Evolutionary conservation across 2,888 invertebrate species (phyloP), one percentile per base, ranked within the genome.

Genomic region (Tetanocera ferruginea): DNA sequence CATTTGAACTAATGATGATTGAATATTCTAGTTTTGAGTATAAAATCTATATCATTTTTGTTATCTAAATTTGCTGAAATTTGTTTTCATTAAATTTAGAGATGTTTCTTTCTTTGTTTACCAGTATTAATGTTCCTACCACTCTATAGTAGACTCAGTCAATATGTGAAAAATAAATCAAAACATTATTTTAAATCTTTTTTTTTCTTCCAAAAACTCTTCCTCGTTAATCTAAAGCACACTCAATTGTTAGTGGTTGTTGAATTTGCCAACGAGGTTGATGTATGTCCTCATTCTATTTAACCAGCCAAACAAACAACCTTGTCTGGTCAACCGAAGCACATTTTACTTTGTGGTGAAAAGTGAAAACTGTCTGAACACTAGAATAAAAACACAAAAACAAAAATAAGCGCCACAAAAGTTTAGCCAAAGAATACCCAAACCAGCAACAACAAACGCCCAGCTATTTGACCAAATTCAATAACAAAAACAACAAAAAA

Each of bases 271-370:
- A 14, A 3, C 14, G 43, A 43, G n/a, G n/a, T n/a, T 11, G 43
- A 43, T 43, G 43, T 14, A 43, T 43, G 14, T 43, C 43, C 43
- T 14, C 43, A 43, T 43, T 14, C 43, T 43, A 14, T 43, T 25
- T 14, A n/a, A 11, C 37, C 28, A 14, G 23, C 11, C 43, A 19
- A 19, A n/a, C 23, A 43, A 19, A 19, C 67, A 67, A 67, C 17
- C n/a, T 34, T n/a, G 5, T 37, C 49, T 43, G 73, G 73, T 73
- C 73, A 73, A 73, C 62, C 73, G 60, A 43, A 62, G 62, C 73
- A 28, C 23, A 43, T 62, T 49, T 60, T 62, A 28, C 62, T 73
- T 37, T 73, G 73, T n/a, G 72, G 72, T 60, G 51, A 43, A 60
- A 17, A 67, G 60, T 62, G 73, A 73, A 60, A 73, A 62, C 60